phyloP scores from a whole-genome alignment of 1,140 invertebrate species.

The Scaptomyza graminum region DNA sequence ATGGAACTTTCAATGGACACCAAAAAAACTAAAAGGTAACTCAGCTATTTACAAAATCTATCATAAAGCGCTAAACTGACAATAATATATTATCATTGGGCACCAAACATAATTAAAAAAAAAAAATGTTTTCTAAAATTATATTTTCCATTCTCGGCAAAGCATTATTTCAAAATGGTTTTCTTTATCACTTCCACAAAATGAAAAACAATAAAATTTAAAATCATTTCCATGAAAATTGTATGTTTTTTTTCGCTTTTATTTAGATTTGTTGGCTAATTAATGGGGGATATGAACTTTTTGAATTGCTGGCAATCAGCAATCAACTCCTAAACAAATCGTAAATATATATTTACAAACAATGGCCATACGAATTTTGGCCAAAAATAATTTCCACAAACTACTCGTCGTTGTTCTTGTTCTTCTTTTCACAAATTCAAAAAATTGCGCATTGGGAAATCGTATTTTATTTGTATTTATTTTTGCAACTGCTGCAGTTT shows the following conservation, averaged over 20 bases:
- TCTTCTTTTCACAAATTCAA: conserved; percentile 11
- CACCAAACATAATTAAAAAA: too few species aligned
- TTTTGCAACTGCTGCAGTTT: conserved; percentile 63
- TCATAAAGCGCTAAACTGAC: not conserved
- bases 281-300: conserved; percentile 1
- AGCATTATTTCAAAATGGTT: not conserved
- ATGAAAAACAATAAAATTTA: conserved; percentile 13
- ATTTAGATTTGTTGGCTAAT: conserved; percentile 8
- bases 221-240: conserved; percentile 10
- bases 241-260: not conserved
- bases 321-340: conserved; percentile 15
- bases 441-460: conserved; percentile 24
- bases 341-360: conserved; percentile 19
- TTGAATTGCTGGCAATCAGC: conserved; percentile 1
- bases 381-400: conserved; percentile 26
- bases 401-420: conserved; percentile 7
- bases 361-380: conserved; percentile 10
- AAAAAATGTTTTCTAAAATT: not conserved
- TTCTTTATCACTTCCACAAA: not conserved
- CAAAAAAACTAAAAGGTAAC: conserved; percentile 83
- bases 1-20: conserved; percentile 83
- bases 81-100: conserved; percentile 1
- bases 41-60: not conserved
- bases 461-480: not conserved
- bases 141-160: not conserved